Evolutionary conservation across 1,140 invertebrate genomes (phyloP), one percentile per base, ranked within the genome.

Genomic region (Pectinophora gossypiella): DNA sequence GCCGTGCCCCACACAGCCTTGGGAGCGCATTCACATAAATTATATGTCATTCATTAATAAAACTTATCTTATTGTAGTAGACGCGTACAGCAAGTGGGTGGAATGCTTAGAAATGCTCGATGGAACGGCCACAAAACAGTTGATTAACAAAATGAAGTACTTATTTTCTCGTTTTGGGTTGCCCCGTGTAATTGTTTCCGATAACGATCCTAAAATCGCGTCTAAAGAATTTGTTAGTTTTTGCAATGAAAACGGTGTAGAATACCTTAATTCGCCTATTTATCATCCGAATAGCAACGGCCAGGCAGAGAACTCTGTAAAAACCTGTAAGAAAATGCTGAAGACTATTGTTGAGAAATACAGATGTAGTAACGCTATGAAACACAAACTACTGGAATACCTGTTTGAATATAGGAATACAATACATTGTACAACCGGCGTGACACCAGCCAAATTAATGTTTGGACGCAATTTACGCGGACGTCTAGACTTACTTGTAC

Each of bases 381-480:
- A 7, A 23, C 2, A 22, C 3, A 23, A 38, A 4, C 15, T 38
- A 13, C 36, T 6, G n/a, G 6, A 38, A 20, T 49, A 38, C 38
- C 15, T 49, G 18, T 49, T 38, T 38, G 16, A 49, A n/a, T 49
- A 38, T 16, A 13, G 32, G 3, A 49, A 49, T 21, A 27, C 20
- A 19, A 20, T 19, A 2, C 47, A 49, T 38, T 38, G 32, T 12
- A 21, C 47, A 3, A 49, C 47, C 1, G 47, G 47, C 0, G 47
- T 15, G 5, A 19, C 47, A 2, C 47, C 47, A 12, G 47, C 47
- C 7, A 49, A 49, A 36, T 20, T 49, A 38, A 49, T 49, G 47
- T 36, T 49, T 35, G 47, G 47, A 1, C 47, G 47, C 5, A 19
- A 49, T 19, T 19, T 49, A 12, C 47, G 47, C 2, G 18, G 27